phyloP scores from a whole-genome alignment of 2,888 invertebrate species.

The Apodemia hepburni region DNA sequence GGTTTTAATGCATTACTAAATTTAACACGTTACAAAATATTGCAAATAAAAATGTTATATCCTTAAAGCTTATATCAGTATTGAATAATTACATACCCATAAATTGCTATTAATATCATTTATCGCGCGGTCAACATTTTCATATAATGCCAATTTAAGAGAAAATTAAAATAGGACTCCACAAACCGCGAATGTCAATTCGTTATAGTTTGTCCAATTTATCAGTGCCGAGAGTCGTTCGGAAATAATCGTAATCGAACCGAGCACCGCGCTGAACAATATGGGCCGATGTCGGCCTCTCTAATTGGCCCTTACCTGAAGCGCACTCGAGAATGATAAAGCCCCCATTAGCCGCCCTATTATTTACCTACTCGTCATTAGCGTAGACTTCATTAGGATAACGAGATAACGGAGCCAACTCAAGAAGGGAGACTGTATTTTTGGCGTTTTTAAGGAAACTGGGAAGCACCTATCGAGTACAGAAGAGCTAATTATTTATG shows the following conservation, averaged over 20 bases:
- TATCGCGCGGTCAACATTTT: background rate
- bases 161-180: conserved; percentile 61
- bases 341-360: conserved; percentile 80
- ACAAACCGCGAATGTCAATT: conserved; percentile 71
- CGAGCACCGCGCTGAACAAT: conserved; percentile 75
- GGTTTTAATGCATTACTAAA: too few species aligned
- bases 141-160: conserved; percentile 45
- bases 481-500: conserved; percentile 56
- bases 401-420: conserved; percentile 76
- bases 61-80: background rate
- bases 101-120: background rate
- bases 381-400: conserved; percentile 80
- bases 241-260: conserved; percentile 77
- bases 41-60: too few species aligned
- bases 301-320: conserved; percentile 81
- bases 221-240: conserved; percentile 73
- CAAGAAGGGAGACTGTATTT: conserved; percentile 59
- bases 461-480: conserved; percentile 42
- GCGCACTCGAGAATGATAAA: conserved; percentile 80
- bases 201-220: conserved; percentile 77
- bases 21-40: too few species aligned
- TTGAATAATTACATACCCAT: background rate
- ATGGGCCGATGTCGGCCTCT: conserved; percentile 74
- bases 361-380: conserved; percentile 81
- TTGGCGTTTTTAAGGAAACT: conserved; percentile 64